These are phyloP conservation scores for Mesochorus sp. DNA, from an alignment of 2,888 invertebrate species.

Conservation along the genomic window DNA sequence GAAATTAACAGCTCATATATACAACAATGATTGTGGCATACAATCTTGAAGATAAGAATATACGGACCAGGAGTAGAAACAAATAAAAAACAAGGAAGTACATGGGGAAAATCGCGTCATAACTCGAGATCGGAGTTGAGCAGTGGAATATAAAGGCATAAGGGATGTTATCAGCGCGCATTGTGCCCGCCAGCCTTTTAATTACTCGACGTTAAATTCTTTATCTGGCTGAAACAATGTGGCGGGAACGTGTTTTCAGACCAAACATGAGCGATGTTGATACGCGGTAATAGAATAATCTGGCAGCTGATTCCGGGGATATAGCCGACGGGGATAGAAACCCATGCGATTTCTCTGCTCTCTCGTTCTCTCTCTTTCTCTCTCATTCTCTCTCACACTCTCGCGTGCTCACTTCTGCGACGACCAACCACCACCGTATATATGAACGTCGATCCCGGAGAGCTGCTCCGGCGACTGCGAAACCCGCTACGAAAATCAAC, in stretches of 20 bases:
- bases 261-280: constrained; percentile 87
- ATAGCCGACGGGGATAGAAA: constrained; percentile 80
- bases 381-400: constrained; percentile 29
- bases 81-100: not conserved
- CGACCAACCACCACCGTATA: constrained; percentile 26
- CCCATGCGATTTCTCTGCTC: constrained; percentile 75
- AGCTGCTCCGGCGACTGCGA: constrained; percentile 12
- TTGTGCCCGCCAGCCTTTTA: constrained; percentile 80
- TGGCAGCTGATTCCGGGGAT: constrained; percentile 83
- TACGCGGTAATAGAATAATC: constrained; percentile 89
- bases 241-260: constrained; percentile 84
- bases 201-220: constrained; percentile 87
- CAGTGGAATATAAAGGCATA: constrained; percentile 11
- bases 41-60: not conserved
- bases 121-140: not conserved
- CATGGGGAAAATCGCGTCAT: not conserved
- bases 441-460: constrained; percentile 28
- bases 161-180: constrained; percentile 26
- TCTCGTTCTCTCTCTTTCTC: constrained; percentile 45
- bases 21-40: no score
- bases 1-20: no score
- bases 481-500: constrained; percentile 74
- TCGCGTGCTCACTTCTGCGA: constrained; percentile 24
- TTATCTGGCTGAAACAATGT: constrained; percentile 87
- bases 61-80: not conserved